Evolutionary conservation across 2,888 invertebrate species (phyloP).

Genomic region (Cataglyphis rosenhaueri): DNA sequence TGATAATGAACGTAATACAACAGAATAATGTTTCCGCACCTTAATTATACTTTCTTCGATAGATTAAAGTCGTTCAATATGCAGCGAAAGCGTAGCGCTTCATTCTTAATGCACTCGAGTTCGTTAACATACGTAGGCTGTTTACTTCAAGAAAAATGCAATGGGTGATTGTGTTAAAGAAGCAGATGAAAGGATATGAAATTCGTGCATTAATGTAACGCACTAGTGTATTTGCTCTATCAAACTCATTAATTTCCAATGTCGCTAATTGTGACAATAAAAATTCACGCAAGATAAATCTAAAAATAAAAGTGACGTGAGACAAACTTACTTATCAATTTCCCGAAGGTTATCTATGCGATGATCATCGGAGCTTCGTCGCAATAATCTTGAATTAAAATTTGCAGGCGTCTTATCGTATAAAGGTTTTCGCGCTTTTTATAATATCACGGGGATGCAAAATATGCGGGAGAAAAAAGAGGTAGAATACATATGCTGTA

Average conservation of each 20-base stretch:
- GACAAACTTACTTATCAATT: slow-evolving; percentile 30
- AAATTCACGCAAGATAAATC: not conserved
- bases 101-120: not conserved
- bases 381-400: not conserved
- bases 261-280: not conserved
- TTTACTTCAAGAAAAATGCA: not conserved
- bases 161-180: not conserved
- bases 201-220: not conserved
- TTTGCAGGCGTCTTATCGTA: not conserved
- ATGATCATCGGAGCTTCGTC: not conserved
- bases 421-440: not conserved
- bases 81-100: not conserved
- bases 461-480: not conserved
- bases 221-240: not conserved
- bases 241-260: not conserved
- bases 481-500: not conserved
- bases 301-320: not conserved
- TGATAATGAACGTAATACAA: not conserved
- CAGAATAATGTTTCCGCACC: slow-evolving; percentile 24
- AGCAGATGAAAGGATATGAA: not conserved
- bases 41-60: slow-evolving; percentile 44
- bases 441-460: not conserved
- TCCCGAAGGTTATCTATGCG: not conserved
- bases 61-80: slow-evolving; percentile 36
- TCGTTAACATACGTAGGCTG: not conserved